These are phyloP conservation scores for Baccha elongata DNA, from an alignment of 2,888 invertebrate species.

Conservation along the genomic window DNA sequence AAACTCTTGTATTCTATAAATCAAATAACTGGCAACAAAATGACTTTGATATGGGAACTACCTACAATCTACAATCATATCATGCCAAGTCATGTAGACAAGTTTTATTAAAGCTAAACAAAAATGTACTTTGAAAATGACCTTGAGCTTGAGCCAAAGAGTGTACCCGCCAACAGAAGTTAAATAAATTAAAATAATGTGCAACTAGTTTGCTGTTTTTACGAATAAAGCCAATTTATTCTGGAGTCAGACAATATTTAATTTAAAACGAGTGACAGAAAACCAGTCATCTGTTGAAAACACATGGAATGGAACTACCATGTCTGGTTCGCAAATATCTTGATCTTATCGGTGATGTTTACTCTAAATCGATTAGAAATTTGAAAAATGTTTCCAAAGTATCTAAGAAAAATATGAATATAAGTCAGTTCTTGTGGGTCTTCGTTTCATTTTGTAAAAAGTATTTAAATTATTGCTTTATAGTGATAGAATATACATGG, in stretches of 20 bases:
- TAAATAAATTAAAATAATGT: constrained; percentile 16
- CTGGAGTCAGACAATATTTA: neutral
- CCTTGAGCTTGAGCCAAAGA: constrained; percentile 19
- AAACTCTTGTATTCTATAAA: constrained; percentile 13
- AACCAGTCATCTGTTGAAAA: no score
- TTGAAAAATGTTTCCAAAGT: no score
- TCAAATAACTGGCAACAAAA: constrained; percentile 4
- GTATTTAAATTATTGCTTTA: no score
- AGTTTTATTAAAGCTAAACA: neutral
- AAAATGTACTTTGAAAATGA: neutral
- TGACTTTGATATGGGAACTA: constrained; percentile 10
- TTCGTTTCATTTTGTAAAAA: no score
- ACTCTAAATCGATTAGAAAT: no score
- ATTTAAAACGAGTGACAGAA: neutral
- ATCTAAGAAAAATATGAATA: no score
- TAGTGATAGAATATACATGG: no score
- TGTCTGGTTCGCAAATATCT: no score
- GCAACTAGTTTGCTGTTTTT: constrained; percentile 5
- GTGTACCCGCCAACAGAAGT: neutral
- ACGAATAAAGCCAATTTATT: neutral
- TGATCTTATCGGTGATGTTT: no score
- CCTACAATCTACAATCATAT: neutral
- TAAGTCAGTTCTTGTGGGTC: no score
- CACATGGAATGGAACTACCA: no score
- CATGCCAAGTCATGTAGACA: neutral